These are phyloP conservation scores for Lordiphosa mommai DNA, from an alignment of 1,140 invertebrate species.

Conservation along the genomic window DNA sequence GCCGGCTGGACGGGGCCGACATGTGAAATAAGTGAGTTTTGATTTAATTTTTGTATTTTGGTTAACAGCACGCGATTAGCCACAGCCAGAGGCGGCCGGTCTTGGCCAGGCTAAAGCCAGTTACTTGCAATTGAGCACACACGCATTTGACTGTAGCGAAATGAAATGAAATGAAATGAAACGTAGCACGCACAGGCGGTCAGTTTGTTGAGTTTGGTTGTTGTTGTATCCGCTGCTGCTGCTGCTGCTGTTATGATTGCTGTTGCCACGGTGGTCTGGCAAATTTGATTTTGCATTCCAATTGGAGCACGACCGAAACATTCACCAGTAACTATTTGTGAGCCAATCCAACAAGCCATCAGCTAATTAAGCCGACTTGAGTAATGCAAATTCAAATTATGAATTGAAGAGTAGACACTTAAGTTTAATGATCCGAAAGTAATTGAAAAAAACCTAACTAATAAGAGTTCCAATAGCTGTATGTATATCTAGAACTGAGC, in stretches of 20 bases:
- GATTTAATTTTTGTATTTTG: conserved; percentile 66
- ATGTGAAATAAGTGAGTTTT: conserved; percentile 86
- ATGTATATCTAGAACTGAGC: too few species aligned
- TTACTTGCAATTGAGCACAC: conserved; percentile 73
- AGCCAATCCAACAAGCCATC: conserved; percentile 35
- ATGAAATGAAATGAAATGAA: conserved; percentile 77
- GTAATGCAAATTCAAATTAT: too few species aligned
- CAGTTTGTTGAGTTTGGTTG: conserved; percentile 13
- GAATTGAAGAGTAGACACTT: too few species aligned
- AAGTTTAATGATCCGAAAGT: too few species aligned
- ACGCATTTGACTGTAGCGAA: conserved; percentile 75
- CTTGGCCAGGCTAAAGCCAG: conserved; percentile 34
- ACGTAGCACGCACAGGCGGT: conserved; percentile 64
- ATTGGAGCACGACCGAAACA: conserved; percentile 72
- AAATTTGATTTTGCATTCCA: conserved; percentile 70
- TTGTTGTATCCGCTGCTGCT: conserved; percentile 11
- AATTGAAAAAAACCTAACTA: too few species aligned
- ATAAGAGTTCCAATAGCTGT: too few species aligned
- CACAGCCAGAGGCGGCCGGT: conserved; percentile 28
- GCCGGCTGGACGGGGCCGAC: conserved; percentile 91
- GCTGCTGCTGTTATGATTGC: conserved; percentile 26
- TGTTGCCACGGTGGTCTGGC: conserved; percentile 57
- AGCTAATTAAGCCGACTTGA: conserved; percentile 56
- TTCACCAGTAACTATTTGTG: conserved; percentile 46
- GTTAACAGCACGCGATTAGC: conserved; percentile 66